phyloP scores from a whole-genome alignment of 2,113 vertebrate species.

The Semicossyphus pulcher region DNA sequence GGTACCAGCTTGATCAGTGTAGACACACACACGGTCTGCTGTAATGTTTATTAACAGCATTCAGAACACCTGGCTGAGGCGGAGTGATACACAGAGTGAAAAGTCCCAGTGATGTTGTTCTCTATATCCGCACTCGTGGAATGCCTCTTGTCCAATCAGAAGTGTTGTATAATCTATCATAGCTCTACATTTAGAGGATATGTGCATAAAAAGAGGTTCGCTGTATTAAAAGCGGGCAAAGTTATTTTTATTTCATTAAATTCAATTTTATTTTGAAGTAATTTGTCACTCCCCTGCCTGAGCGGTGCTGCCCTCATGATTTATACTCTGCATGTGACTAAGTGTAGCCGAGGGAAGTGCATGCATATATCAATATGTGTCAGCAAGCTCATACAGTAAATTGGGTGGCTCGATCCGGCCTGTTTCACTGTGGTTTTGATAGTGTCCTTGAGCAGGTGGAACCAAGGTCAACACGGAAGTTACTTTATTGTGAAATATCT shows the following conservation, averaged over 20 bases:
- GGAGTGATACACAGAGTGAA: too few relatives aligned
- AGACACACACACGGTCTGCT: too few relatives aligned
- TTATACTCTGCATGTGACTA: conserved; percentile 59
- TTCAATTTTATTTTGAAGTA: conserved; percentile 28
- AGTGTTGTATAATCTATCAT: too few relatives aligned
- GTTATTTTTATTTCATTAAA: conserved; percentile 33
- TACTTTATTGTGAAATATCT: conserved; percentile 38
- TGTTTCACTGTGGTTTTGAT: conserved; percentile 36
- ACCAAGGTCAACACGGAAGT: conserved; percentile 60
- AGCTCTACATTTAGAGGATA: not conserved
- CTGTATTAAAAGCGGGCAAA: conserved; percentile 8
- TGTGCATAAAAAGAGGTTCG: conserved; percentile 20
- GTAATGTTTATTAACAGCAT: too few relatives aligned
- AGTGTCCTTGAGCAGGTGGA: conserved; percentile 59
- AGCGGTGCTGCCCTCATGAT: conserved; percentile 57
- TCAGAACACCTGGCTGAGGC: too few relatives aligned
- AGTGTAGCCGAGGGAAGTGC: conserved; percentile 62
- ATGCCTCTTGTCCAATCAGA: too few relatives aligned
- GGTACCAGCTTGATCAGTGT: too few relatives aligned
- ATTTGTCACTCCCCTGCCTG: conserved; percentile 25
- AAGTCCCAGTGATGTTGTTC: too few relatives aligned
- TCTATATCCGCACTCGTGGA: too few relatives aligned
- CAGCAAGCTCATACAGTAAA: conserved; percentile 64
- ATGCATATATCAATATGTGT: conserved; percentile 70
- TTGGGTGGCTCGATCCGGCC: conserved; percentile 53